Evolutionary conservation across 2,113 vertebrate species (phyloP).

Genomic region (Empidonax traillii): DNA sequence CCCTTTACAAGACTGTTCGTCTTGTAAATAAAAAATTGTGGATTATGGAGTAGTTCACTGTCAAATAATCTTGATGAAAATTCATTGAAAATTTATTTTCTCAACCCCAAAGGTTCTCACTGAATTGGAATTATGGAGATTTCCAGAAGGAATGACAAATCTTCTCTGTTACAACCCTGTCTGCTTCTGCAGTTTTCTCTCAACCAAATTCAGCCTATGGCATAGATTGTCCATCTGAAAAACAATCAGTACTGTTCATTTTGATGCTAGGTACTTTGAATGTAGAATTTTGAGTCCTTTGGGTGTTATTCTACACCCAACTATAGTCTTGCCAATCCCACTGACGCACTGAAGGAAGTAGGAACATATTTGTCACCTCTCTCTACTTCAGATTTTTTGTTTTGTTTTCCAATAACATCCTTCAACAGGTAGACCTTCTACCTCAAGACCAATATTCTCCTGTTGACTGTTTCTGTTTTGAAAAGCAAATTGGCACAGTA

Average conservation of each 20-base stretch:
- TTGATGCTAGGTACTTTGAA: neutral
- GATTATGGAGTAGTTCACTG: neutral
- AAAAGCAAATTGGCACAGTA: neutral
- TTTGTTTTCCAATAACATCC: neutral
- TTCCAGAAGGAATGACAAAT: neutral
- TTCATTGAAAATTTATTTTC: neutral
- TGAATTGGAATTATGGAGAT: neutral
- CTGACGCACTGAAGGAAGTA: neutral
- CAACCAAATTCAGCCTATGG: neutral
- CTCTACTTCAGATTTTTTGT: neutral
- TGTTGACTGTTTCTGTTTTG: neutral
- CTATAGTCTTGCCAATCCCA: neutral
- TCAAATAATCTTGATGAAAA: neutral
- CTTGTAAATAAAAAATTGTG: neutral
- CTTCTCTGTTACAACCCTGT: neutral
- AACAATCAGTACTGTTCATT: neutral
- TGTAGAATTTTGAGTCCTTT: neutral
- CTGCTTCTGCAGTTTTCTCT: neutral
- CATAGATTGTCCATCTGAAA: neutral
- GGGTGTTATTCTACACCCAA: accelerated
- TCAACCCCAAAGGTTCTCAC: neutral
- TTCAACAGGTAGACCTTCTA: neutral
- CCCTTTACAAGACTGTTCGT: neutral
- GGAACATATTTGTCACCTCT: neutral
- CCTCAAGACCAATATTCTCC: neutral